A percentile compares a stretch with the other conserved stretches of the same genome.
These are phyloP conservation scores for Ellobium chinense DNA, from an alignment of 2,888 invertebrate genomes.

Conservation along the genomic window DNA sequence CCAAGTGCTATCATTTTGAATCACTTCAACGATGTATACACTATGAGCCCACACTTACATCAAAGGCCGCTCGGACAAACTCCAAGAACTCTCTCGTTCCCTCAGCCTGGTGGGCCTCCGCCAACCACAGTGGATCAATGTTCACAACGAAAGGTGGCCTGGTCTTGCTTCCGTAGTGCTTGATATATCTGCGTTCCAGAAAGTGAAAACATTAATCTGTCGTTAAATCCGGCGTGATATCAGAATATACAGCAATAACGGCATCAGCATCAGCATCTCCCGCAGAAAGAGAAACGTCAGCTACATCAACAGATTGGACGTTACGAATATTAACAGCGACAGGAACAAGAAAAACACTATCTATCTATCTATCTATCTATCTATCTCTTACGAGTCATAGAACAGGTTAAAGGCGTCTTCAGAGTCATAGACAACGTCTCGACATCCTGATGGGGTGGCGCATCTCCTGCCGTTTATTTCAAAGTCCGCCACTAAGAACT, in stretches of 20 bases:
- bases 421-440: slow-evolving; percentile 50
- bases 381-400: slow-evolving; percentile 57
- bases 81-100: slow-evolving; percentile 63
- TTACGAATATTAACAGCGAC: no score
- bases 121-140: slow-evolving; percentile 60
- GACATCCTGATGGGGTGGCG: slow-evolving; percentile 59
- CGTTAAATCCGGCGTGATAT: neutral
- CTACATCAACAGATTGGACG: no score
- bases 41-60: no score
- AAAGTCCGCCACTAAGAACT: slow-evolving; percentile 58
- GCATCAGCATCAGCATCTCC: no score
- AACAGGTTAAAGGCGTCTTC: slow-evolving; percentile 63
- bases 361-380: neutral
- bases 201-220: neutral
- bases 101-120: slow-evolving; percentile 52
- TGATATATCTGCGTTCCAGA: slow-evolving; percentile 54
- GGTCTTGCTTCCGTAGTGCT: slow-evolving; percentile 59
- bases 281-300: no score
- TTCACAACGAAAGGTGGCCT: slow-evolving; percentile 59
- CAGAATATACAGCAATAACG: no score
- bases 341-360: no score
- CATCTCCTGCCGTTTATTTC: slow-evolving; percentile 57
- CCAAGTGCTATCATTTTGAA: no score
- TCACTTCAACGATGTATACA: no score
- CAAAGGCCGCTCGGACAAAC: slow-evolving; percentile 61